Conservation (phyloP, 2,113 vertebrate species). For the Ameiurus melas region DNA sequence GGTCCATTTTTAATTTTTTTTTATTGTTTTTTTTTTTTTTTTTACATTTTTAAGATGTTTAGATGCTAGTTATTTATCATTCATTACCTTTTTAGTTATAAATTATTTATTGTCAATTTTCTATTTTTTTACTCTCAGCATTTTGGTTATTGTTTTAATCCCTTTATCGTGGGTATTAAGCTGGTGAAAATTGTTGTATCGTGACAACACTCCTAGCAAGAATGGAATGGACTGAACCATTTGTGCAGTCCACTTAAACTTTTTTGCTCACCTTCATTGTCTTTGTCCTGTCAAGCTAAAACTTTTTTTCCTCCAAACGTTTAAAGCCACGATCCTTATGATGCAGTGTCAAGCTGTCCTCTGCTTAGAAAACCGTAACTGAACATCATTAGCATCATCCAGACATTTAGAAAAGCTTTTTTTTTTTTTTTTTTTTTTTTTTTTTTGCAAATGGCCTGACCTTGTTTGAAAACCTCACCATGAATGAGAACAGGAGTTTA, state of each 20-base stretch:
- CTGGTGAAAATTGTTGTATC: background rate
- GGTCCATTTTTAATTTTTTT: too few relatives aligned
- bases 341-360: conserved; percentile 17
- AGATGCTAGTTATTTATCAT: background rate
- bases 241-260: background rate
- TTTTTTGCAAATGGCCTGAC: background rate
- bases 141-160: background rate
- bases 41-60: too few relatives aligned
- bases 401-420: background rate
- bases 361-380: conserved; percentile 12
- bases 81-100: background rate
- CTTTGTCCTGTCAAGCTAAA: background rate
- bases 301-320: background rate
- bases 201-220: background rate
- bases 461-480: background rate
- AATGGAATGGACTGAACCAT: background rate
- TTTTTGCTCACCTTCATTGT: conserved; percentile 11
- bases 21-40: too few relatives aligned
- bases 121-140: background rate
- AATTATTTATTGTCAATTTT: background rate
- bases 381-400: conserved; percentile 12
- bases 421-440: background rate
- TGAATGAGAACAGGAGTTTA: conserved; percentile 18
- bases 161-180: background rate
- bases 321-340: conserved; percentile 1